phyloP scores from a whole-genome alignment of 2,797 vertebrate genomes.

The Malurus leucopterus region DNA sequence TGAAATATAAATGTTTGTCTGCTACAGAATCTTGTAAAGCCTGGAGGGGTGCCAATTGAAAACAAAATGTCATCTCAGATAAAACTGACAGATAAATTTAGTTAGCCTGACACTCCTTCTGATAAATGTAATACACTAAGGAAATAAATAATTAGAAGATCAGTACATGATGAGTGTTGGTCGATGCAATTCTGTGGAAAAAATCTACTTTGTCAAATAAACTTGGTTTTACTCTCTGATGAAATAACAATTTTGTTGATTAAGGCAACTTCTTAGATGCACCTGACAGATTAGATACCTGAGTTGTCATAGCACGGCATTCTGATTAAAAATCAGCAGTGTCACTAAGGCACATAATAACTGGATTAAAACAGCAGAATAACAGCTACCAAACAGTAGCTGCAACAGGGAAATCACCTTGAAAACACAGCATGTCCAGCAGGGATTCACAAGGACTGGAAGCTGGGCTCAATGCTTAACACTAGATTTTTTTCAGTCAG shows the following conservation, averaged over 20 bases:
- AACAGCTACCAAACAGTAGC: background rate
- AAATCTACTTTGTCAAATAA: background rate
- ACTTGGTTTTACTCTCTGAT: background rate
- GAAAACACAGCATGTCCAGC: background rate
- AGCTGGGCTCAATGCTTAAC: background rate
- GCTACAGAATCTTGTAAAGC: background rate
- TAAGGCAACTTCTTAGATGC: background rate
- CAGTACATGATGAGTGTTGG: background rate
- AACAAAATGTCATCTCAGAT: background rate
- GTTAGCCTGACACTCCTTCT: background rate
- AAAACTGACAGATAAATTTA: background rate
- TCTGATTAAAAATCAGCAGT: background rate
- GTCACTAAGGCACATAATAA: background rate
- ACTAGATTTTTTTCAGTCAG: background rate
- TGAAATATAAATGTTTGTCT: background rate
- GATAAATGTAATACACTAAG: background rate
- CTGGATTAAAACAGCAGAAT: background rate
- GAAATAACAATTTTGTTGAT: background rate
- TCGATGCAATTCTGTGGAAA: background rate
- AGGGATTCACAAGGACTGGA: background rate
- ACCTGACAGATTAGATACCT: background rate
- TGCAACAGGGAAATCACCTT: background rate
- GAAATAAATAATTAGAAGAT: background rate
- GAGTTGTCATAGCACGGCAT: background rate
- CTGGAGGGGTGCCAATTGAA: background rate